Percentiles rank a stretch among this genome's conserved stretches.
phyloP scores from a whole-genome alignment of 2,888 invertebrate species.

The Lymantria monacha region DNA sequence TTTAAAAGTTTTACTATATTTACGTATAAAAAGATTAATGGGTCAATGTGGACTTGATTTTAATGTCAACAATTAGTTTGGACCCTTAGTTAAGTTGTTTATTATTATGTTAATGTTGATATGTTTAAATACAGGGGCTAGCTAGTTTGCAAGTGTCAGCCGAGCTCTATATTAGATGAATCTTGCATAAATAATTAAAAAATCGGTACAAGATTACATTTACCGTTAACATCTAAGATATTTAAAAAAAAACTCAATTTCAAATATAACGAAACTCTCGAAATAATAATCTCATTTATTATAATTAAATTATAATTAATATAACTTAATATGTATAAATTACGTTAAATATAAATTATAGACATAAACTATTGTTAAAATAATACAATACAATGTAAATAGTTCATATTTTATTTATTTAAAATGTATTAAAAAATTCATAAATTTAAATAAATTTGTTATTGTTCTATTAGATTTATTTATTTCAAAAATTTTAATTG shows the following conservation, averaged over 20 bases:
- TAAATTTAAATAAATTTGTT: no score
- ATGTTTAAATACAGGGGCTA: slow-evolving; percentile 47
- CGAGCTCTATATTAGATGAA: slow-evolving; percentile 60
- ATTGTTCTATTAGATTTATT: no score
- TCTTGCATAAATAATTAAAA: slow-evolving; percentile 71
- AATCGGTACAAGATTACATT: slow-evolving; percentile 39
- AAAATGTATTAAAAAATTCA: no score
- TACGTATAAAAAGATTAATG: slow-evolving; percentile 13
- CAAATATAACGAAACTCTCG: slow-evolving; percentile 6
- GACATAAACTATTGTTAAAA: no score
- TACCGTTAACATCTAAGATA: slow-evolving; percentile 43
- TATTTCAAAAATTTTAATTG: no score
- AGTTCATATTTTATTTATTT: no score
- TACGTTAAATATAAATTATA: not conserved
- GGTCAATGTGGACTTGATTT: not conserved
- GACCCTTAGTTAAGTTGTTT: slow-evolving; percentile 41
- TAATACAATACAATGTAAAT: no score
- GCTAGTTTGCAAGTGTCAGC: slow-evolving; percentile 53
- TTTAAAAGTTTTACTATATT: slow-evolving; percentile 13
- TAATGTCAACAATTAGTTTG: slow-evolving; percentile 48
- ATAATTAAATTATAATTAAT: not conserved
- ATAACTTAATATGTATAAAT: not conserved
- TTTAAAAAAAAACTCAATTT: slow-evolving; percentile 12
- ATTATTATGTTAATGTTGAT: slow-evolving; percentile 66
- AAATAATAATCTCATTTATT: not conserved